Base-by-base conservation (phyloP, 2,888 invertebrate species). In the Heliconius ismenius region DNA sequence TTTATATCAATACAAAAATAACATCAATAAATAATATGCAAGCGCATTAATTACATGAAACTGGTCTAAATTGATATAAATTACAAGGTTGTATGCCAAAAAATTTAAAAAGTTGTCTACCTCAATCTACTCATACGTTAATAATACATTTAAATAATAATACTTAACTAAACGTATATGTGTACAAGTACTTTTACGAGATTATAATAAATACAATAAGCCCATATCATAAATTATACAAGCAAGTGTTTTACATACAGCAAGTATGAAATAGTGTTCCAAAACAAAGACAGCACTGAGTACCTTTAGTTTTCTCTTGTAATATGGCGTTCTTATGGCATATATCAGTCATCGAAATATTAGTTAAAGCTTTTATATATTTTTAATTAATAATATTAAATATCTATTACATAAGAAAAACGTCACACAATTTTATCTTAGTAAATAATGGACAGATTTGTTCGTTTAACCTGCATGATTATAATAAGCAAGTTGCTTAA, bases 11-110 rank as follows among this genome's bases (percentile, higher is more conserved):
- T 88, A 87, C 85, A 87, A 89, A 87, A 88, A 87, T 89, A 90
- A 89, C 89, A 87, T 89, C 88, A 91, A 91, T 91, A 91, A 91
- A 90, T 91, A 86, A 87, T 90, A 86, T 88, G 89, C 88, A 89
- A 90, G 88, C 87, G 87, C 87, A 87, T 86, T 88, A 85, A 85
- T 87, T 88, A 88, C 86, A 80, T 76, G 74, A 68, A 77, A 77
- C 75, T 73, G 75, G 74, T 78, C 68, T 75, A 77, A 76, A 75
- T 76, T 79, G 77, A 73, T 78, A 60, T 77, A 79, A 77, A 75
- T 76, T 79, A 79, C 75, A 79, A 36, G 74, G 75, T 39, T 75
- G 73, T 78, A 54, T 75, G 76, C 73, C 75, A 76, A 49, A 75
- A 32, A 76, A 74, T 68, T 74, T 67, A 54, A 75, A 49, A 77